Base-by-base conservation (phyloP, 2,113 vertebrate species). In the Mellivora capensis region DNA sequence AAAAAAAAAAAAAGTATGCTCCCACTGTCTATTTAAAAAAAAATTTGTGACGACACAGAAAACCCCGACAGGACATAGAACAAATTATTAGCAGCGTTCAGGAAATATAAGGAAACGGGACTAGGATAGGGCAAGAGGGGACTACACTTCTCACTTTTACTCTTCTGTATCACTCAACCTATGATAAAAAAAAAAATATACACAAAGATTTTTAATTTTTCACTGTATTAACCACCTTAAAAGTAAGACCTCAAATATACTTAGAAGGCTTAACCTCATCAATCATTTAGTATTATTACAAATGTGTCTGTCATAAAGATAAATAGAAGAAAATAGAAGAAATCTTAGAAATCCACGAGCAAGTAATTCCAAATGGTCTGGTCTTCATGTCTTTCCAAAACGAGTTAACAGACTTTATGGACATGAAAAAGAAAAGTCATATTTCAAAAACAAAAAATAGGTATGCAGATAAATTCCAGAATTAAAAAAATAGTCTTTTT, bases 41-140 rank as follows among this genome's bases (percentile, higher is more conserved):
- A 82, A 82, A 18, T 31, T 39, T 31, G 27, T 71, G 2, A 13
- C 69, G 62, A 90, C 17, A 44, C 0, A 91, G 77, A 69, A 23
- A 81, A 57, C 18, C 42, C 29, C 34, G 18, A 57, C 5, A 44
- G 37, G 44, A 64, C 10, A 89, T 18, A 80, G 31, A 90, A 20
- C 4, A 64, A 90, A 71, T 54, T 42, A 47, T 37, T 34, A 69
- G 15, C n/a, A 71, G 49, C 11, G 5, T 67, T 54, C 39, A 71
- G 69, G 18, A 21, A 10, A 15, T 10, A 2, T 17, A 82, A 57
- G 20, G 49, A 57, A 42, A 34, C 29, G 44, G 29, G 77, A 54
- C 0, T 21, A 1, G 44, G 15, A 13, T 1, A 42, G 62, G 5
- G 20, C 1, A 13, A 9, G 49, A 69, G 12, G 49, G 29, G 69